Evolutionary conservation across 2,797 vertebrate species (phyloP).

Genomic region (Pangasius djambal): DNA sequence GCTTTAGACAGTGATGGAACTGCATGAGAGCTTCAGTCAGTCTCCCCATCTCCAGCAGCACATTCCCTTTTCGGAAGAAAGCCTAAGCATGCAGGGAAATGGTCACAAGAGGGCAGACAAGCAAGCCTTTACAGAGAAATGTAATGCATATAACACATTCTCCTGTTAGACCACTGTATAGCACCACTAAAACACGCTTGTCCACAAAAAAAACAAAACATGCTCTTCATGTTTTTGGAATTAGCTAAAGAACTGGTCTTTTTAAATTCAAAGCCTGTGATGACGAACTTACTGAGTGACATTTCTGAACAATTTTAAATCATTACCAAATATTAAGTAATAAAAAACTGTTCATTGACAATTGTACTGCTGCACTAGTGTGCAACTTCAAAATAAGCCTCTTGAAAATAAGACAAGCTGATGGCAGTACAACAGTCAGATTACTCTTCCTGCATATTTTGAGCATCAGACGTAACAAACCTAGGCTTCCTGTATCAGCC

Average conservation of each 20-base stretch:
- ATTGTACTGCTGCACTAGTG: neutral
- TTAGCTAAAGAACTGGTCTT: neutral
- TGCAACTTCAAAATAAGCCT: neutral
- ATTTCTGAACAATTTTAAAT: neutral
- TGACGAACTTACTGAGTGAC: neutral
- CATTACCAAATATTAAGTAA: neutral
- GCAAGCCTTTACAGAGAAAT: neutral
- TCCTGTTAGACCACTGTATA: neutral
- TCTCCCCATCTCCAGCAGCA: conserved; percentile 82
- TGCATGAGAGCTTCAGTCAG: conserved; percentile 79
- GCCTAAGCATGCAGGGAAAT: conserved; percentile 66
- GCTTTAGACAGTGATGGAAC: conserved; percentile 81
- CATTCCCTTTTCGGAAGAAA: conserved; percentile 86
- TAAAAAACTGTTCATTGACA: neutral
- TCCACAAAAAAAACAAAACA: neutral
- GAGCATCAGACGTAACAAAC: neutral
- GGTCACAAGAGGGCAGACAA: neutral
- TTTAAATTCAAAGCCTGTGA: neutral
- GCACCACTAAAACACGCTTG: neutral
- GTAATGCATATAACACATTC: neutral
- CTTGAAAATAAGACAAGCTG: neutral
- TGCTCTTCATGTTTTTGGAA: neutral
- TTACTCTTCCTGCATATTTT: neutral
- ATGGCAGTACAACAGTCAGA: neutral
- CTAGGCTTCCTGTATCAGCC: neutral